Base-by-base conservation (phyloP, 2,888 invertebrate species). In the Petrolisthes manimaculis region DNA sequence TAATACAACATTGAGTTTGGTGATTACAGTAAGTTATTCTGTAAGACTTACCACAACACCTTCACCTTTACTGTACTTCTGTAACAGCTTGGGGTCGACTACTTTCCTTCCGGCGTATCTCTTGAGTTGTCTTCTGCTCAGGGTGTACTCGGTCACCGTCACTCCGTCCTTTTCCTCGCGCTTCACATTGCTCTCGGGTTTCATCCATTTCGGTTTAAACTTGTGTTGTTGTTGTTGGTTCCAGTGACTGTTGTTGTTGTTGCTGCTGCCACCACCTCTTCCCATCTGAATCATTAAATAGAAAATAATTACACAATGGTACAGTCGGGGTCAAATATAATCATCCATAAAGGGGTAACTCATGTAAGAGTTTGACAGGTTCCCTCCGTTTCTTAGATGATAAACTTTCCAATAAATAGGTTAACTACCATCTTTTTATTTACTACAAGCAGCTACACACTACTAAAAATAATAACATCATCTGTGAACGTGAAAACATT, bases 61-160 rank as follows among this genome's bases (percentile, higher is more conserved):
- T 85, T 77, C 79, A 21, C 89, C 89, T 79, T 53, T 85, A 54
- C 37, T 77, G 83, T 89, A 89, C 61, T 89, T 89, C 5, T 88
- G 18, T 21, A 83, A 18, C 37, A 89, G 53, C 14, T 75, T 77
- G 5, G 86, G 84, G 24, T 86, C 84, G 21, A 89, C 24, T 24
- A 80, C 74, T 82, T 87, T 86, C 21, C 87, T 84, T 54, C 86
- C 84, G 1, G 82, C 71, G 55, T 69, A 89, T 56, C 55, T 81
- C 56, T 21, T 81, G 24, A 14, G 84, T 21, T 14, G 5, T 74
- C 69, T 88, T 21, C 51, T 37, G 61, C 53, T 71, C 9, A 24
- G 9, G n/a, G 51, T 79, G 67, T 53, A 67, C 67, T 53, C 78
- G 5, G 84, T 84, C 18, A 78, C 54, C 14, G 6, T 61, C 51